Evolutionary conservation across 2,113 vertebrate genomes (phyloP), one percentile per base, ranked within the genome.

Genomic region (Synodontis membranacea): DNA sequence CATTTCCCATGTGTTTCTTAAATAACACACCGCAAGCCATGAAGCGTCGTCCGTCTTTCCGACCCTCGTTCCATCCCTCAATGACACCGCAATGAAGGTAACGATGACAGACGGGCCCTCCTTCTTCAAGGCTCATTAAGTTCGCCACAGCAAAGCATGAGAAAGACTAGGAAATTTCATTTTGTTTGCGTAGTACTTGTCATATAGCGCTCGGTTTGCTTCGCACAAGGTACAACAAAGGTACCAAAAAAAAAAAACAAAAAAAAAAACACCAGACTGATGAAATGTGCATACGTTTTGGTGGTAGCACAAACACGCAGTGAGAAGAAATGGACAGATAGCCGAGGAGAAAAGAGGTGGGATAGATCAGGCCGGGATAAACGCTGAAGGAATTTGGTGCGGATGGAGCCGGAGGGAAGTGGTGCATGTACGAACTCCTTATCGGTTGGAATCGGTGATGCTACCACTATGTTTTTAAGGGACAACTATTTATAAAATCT

Each of bases 81-180:
- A 54, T 72, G 46, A 58, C 60, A 58, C 60, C 23, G 70, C 66
- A 58, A 83, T 83, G 88, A 84, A 70, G 84, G 85, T 28, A 78
- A 37, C 25, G 84, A 72, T 88, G 90, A 91, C 82, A 88, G 85
- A 89, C 83, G 14, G 39, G 42, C 84, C 84, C 48, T 28, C 44
- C n/a, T 28, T 84, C 81, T 86, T 75, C 75, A 87, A 87, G 90
- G 52, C 74, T 88, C 88, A 83, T 88, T 89, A 84, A 88, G 80
- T 68, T 83, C 80, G 39, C 37, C 23, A 56, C 54, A 83, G 88
- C 58, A 72, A 86, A 68, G n/a, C 34, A 80, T 50, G 46, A 78
- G 79, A 68, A 72, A 66, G 60, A 83, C 75, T 17, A 84, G 81
- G 78, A 60, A 83, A 76, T 19, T 64, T 66, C 21, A 54, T 34